These are phyloP conservation scores for Hypomecis punctinalis DNA, from an alignment of 2,888 invertebrate species.

Conservation along the genomic window DNA sequence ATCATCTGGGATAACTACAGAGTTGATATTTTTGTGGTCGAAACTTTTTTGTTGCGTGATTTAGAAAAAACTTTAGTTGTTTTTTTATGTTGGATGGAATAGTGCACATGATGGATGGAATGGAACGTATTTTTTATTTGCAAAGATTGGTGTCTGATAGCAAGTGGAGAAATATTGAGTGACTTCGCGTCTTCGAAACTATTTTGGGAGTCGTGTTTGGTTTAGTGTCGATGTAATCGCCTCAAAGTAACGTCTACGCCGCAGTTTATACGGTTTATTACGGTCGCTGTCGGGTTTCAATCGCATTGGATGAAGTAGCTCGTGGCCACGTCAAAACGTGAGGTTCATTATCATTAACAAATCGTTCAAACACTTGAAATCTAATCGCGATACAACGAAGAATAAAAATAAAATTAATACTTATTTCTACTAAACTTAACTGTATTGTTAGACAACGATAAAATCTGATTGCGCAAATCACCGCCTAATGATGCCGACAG, in stretches of 20 bases:
- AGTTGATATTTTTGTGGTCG: constrained; percentile 5
- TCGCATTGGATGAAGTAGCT: not conserved
- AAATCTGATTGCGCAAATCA: no score
- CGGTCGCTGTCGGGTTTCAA: not conserved
- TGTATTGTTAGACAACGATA: no score
- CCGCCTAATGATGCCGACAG: no score
- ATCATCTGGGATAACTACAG: constrained; percentile 21
- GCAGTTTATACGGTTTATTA: not conserved
- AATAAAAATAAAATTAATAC: no score
- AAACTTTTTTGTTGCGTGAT: constrained; percentile 14
- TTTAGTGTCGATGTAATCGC: not conserved
- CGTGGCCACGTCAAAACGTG: no score
- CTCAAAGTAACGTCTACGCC: no score
- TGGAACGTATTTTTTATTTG: not conserved
- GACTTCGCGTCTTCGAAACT: not conserved
- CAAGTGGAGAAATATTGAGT: constrained; percentile 10
- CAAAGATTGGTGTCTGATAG: constrained; percentile 20
- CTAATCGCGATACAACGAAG: no score
- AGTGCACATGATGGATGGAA: not conserved
- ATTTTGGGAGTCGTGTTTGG: constrained; percentile 12
- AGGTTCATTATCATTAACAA: no score
- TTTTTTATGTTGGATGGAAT: not conserved
- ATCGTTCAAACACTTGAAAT: no score
- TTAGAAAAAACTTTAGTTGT: not conserved
- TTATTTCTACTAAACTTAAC: no score